Base-by-base conservation (phyloP, 2,797 vertebrate genomes). In the Neopelma chrysocephalum region DNA sequence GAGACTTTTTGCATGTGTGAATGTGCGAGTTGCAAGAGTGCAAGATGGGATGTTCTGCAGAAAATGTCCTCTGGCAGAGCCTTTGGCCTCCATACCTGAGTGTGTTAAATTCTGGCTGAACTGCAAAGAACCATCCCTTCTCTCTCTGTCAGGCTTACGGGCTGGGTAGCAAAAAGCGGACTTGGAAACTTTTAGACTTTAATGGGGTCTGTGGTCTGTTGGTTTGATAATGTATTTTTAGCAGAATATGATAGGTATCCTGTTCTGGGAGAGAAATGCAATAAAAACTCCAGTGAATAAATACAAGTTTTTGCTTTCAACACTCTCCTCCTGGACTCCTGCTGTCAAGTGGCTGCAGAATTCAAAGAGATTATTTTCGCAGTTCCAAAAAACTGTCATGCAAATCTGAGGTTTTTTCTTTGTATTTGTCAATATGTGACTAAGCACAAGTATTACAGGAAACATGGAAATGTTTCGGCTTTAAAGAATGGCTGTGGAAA, bases 371-470 rank as follows among this genome's bases (percentile, higher is more conserved):
- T 86, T 90, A 79, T 93, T 94, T 91, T 79, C 38, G 60, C 0
- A 0, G 57, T 86, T 96, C 96, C 91, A 94, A 93, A 94, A 95
- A 81, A 87, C 91, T 95, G 94, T 96, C 87, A 48, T 54, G 88
- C 82, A 91, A 80, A 88, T 94, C 73, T 82, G 80, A 83, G n/a
- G 4, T 14, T 92, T 86, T 89, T 95, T 65, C 64, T 75, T 83
- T 90, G 82, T 93, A 68, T 96, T 96, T 96, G 94, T 96, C 94
- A 91, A 88, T 94, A 82, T 97, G 89, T 95, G 94, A 94, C 89
- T 95, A 91, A 96, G 93, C 89, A 87, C 89, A 94, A 97, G 66
- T 86, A 93, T 96, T 95, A 94, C 90, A 97, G 96, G 93, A 95
- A 95, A 95, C 82, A 90, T 89, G 91, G 89, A 95, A 95, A 93